phyloP scores from a whole-genome alignment of 2,113 vertebrate genomes.

The Circaetus gallicus region DNA sequence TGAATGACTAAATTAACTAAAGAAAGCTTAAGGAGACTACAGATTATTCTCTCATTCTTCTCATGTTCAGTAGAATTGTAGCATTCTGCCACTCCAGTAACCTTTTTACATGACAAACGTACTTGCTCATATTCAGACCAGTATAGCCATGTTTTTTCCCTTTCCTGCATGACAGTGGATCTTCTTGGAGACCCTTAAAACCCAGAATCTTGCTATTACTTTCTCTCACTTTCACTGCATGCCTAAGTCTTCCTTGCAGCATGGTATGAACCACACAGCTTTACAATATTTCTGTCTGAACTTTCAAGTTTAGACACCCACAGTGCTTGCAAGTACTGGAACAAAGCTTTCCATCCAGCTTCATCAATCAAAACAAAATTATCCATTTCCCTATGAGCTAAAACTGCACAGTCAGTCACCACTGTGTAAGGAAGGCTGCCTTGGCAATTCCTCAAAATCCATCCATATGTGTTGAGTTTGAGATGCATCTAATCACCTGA shows the following conservation, averaged over 20 bases:
- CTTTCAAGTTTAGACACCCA: constrained; percentile 39
- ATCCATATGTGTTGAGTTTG: neutral
- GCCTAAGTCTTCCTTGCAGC: constrained; percentile 35
- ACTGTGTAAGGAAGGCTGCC: neutral
- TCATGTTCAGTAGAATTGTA: neutral
- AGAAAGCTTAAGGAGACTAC: neutral
- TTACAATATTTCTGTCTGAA: constrained; percentile 49
- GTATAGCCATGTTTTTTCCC: neutral
- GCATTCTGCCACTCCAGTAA: neutral
- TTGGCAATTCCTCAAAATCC: neutral
- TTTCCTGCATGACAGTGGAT: neutral
- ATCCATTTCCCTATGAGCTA: neutral
- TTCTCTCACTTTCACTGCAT: constrained; percentile 24
- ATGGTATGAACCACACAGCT: constrained; percentile 38
- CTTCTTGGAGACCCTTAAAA: neutral
- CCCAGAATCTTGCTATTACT: constrained; percentile 34
- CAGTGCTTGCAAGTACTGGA: constrained; percentile 31
- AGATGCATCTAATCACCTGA: neutral
- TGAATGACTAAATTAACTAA: neutral
- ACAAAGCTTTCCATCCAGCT: constrained; percentile 35
- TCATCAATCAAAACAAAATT: constrained; percentile 52
- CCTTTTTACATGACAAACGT: neutral
- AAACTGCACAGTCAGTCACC: neutral
- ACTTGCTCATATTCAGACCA: neutral
- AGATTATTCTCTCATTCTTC: neutral